These are phyloP conservation scores for Pristionchus exspectatus DNA, from an alignment of 2,888 invertebrate species.

Conservation along the genomic window DNA sequence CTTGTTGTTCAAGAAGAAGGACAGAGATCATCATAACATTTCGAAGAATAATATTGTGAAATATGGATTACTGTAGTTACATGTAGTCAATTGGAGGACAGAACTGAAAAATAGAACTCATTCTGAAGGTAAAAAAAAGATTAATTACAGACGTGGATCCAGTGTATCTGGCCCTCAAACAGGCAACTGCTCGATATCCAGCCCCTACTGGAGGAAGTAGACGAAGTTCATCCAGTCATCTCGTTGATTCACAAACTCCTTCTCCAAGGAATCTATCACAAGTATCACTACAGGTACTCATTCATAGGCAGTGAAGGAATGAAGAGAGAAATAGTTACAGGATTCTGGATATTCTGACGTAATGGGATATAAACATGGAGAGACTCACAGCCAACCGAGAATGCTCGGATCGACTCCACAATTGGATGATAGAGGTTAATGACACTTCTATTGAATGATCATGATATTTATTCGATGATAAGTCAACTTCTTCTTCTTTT, in stretches of 20 bases:
- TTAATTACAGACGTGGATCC: conserved; percentile 65
- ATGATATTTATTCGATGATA: neutral
- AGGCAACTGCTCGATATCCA: conserved; percentile 76
- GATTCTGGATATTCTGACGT: conserved; percentile 76
- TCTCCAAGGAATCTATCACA: conserved; percentile 77
- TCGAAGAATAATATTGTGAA: neutral
- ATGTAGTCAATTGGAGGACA: neutral
- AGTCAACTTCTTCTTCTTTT: neutral
- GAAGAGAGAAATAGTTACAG: conserved; percentile 56
- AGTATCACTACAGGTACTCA: conserved; percentile 72
- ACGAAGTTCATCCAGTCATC: conserved; percentile 69
- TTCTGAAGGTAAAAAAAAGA: neutral
- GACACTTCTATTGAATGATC: neutral
- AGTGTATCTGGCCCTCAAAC: conserved; percentile 77
- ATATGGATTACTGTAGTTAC: neutral
- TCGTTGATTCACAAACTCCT: conserved; percentile 75
- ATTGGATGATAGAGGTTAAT: conserved; percentile 69
- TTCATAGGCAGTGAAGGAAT: neutral
- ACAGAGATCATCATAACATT: neutral
- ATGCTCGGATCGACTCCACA: conserved; percentile 77
- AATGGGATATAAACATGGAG: conserved; percentile 57
- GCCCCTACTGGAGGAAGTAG: conserved; percentile 63
- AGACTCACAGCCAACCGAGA: conserved; percentile 61
- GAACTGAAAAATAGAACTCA: neutral
- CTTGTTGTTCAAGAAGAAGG: neutral